These are phyloP conservation scores for Caenorhabditis tropicalis DNA, from an alignment of 1,140 invertebrate genomes.

Conservation along the genomic window DNA sequence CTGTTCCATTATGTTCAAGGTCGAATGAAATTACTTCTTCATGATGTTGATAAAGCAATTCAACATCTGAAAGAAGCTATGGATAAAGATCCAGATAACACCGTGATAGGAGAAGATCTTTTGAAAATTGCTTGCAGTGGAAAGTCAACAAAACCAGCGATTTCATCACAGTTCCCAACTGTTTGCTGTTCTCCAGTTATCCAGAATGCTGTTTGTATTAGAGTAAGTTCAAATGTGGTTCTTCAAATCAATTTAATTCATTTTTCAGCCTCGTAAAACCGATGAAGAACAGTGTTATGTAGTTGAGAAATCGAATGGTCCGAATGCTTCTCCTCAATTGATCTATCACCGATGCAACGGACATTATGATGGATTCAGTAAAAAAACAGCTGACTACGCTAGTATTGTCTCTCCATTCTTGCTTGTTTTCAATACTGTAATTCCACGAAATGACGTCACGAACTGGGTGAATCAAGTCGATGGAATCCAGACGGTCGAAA, in stretches of 20 bases:
- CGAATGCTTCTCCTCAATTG: background rate
- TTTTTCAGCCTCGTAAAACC: conserved; percentile 2
- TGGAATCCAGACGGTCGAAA: conserved; percentile 27
- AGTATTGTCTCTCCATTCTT: conserved; percentile 53
- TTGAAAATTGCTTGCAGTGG: conserved; percentile 51
- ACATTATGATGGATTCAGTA: conserved; percentile 47
- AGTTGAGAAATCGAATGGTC: background rate
- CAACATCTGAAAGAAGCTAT: conserved; percentile 47
- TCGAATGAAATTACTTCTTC: conserved; percentile 17
- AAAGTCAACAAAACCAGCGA: conserved; percentile 47
- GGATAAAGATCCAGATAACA: conserved; percentile 46
- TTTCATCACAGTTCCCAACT: conserved; percentile 34
- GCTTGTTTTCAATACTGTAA: conserved; percentile 46
- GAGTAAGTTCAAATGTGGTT: background rate
- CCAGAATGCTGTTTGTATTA: conserved; percentile 54
- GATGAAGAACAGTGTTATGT: conserved; percentile 47
- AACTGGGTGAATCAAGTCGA: conserved; percentile 12
- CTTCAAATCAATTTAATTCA: background rate
- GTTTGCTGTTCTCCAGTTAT: conserved; percentile 41
- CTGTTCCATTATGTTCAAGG: conserved; percentile 40
- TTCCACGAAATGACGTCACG: background rate
- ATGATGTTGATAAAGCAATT: conserved; percentile 45
- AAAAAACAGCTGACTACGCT: conserved; percentile 34
- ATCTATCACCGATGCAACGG: conserved; percentile 54
- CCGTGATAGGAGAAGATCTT: conserved; percentile 37